These are phyloP conservation scores for Calameuta pallipes DNA, from an alignment of 2,888 invertebrate genomes.

Conservation along the genomic window DNA sequence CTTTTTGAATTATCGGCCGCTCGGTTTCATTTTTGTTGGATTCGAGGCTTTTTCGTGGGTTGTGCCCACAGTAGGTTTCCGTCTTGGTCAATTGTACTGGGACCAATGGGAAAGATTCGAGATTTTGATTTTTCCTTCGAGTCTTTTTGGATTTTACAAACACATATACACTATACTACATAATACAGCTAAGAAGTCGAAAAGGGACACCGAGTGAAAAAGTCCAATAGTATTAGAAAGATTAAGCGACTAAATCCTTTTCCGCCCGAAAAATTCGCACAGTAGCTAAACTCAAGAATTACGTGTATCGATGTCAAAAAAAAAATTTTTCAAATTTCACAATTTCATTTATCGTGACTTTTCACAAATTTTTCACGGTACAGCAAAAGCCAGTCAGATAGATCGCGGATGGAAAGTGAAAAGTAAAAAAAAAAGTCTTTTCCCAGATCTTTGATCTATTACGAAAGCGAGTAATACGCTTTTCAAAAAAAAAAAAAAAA, in stretches of 20 bases:
- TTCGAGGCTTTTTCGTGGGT: background rate
- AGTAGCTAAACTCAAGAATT: no score
- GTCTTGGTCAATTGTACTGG: background rate
- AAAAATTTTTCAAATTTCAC: no score
- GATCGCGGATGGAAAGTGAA: background rate
- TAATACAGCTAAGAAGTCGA: no score
- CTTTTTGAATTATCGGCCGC: background rate
- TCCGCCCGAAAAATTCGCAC: no score
- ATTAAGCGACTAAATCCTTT: no score
- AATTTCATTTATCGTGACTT: background rate
- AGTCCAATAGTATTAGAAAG: background rate
- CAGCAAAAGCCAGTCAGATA: background rate
- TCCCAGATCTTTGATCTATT: conserved; percentile 12
- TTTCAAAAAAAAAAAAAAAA: background rate
- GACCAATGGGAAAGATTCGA: background rate
- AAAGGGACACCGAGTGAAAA: background rate
- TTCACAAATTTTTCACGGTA: background rate
- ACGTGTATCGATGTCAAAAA: no score
- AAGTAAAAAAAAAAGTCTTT: background rate
- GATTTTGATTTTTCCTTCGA: background rate
- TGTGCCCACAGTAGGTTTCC: background rate
- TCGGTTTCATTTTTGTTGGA: background rate
- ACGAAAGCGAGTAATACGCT: conserved; percentile 8
- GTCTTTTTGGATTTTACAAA: background rate
- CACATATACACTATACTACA: no score